A percentile compares a stretch with the other conserved stretches of the same genome.
Evolutionary conservation across 2,797 vertebrate genomes (phyloP).

Genomic region (Moxostoma hubbsi): DNA sequence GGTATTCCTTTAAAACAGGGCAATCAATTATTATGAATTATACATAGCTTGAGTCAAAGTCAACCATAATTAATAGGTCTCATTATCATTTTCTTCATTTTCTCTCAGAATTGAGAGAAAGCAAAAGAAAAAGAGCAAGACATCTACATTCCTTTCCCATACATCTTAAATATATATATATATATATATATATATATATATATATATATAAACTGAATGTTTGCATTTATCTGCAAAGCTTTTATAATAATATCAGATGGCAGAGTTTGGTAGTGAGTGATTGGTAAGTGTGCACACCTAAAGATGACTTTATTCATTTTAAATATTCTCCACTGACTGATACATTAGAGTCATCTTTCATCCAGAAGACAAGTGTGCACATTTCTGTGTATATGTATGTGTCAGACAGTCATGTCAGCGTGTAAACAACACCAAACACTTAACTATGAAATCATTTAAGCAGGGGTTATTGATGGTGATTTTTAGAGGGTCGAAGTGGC

Average conservation of each 20-base stretch:
- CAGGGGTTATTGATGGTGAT: conserved; percentile 79
- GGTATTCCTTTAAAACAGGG: conserved; percentile 87
- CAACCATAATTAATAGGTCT: conserved; percentile 98
- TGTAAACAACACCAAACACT: conserved; percentile 84
- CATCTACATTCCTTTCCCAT: conserved; percentile 5
- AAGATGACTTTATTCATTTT: conserved; percentile 71
- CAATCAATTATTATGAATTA: conserved; percentile 99
- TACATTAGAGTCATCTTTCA: conserved; percentile 80
- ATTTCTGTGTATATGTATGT: conserved; percentile 23
- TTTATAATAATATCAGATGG: conserved; percentile 75
- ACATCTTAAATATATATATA: not conserved
- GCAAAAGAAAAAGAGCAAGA: conserved; percentile 23
- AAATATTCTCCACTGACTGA: conserved; percentile 74
- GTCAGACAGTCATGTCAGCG: conserved; percentile 65
- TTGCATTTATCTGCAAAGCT: conserved; percentile 73
- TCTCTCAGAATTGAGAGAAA: conserved; percentile 67
- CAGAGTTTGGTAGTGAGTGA: conserved; percentile 1
- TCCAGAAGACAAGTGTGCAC: conserved; percentile 53
- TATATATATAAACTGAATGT: conserved; percentile 64
- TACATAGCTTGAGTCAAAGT: conserved; percentile 92
- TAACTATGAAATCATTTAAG: conserved; percentile 83
- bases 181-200: too few relatives aligned
- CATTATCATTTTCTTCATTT: conserved; percentile 92
- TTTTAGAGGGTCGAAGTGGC: conserved; percentile 73
- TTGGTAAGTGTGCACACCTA: not conserved